Conservation (phyloP, 2,888 invertebrate species). For the Criorhina ranunculi region DNA sequence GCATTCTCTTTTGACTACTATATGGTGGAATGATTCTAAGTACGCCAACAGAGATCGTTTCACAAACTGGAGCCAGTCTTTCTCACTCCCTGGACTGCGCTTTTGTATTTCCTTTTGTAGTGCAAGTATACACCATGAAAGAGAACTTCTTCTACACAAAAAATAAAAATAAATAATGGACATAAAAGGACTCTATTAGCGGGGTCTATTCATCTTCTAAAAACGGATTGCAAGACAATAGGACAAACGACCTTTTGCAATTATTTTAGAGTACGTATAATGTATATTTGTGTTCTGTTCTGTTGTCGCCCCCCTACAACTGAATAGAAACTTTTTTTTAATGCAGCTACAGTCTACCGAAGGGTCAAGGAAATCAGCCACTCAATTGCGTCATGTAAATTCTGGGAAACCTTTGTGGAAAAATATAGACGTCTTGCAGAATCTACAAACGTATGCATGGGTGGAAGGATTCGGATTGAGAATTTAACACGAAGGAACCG, state of each 20-base stretch:
- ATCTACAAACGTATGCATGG: too few relatives aligned
- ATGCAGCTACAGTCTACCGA: not conserved
- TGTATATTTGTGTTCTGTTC: conserved; percentile 34
- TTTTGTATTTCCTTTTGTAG: conserved; percentile 28
- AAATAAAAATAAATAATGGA: too few relatives aligned
- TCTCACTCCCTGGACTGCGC: not conserved
- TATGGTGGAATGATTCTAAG: conserved; percentile 25
- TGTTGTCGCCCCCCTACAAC: too few relatives aligned
- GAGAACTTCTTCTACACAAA: conserved; percentile 44
- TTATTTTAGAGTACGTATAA: conserved; percentile 52
- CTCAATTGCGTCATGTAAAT: conserved; percentile 15
- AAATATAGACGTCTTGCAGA: too few relatives aligned
- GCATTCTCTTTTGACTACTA: conserved; percentile 42
- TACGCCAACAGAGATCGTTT: conserved; percentile 19
- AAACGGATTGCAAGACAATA: conserved; percentile 54
- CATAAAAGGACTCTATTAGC: conserved; percentile 71
- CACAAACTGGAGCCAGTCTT: conserved; percentile 3
- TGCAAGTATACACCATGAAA: conserved; percentile 50
- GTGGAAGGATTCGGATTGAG: too few relatives aligned
- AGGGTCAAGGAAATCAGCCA: conserved; percentile 26
- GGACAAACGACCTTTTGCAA: conserved; percentile 64
- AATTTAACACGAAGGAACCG: too few relatives aligned
- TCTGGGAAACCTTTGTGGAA: not conserved
- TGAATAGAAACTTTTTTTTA: too few relatives aligned
- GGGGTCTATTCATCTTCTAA: conserved; percentile 67